These are phyloP conservation scores for Cavia aperea DNA, from an alignment of 2,113 vertebrate species.

Conservation along the genomic window DNA sequence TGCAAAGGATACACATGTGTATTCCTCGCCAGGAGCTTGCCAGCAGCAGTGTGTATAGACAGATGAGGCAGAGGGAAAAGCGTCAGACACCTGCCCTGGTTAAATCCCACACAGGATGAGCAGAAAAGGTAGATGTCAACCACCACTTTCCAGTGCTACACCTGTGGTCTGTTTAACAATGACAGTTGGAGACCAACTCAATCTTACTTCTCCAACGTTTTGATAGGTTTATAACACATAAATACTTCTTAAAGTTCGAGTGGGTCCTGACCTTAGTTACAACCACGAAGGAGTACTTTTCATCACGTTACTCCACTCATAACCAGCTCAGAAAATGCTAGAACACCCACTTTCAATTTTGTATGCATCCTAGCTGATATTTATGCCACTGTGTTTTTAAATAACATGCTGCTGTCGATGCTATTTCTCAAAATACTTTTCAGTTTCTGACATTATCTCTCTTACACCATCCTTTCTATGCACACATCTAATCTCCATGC, in stretches of 20 bases:
- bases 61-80: background rate
- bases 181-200: background rate
- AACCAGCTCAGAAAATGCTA: background rate
- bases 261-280: background rate
- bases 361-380: background rate
- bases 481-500: background rate
- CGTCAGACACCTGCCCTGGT: background rate
- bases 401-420: background rate
- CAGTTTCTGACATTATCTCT: background rate
- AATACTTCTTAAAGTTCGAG: background rate
- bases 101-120: background rate
- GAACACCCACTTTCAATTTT: background rate
- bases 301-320: accelerated
- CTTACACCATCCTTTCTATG: background rate
- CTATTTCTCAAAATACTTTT: background rate
- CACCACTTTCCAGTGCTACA: background rate
- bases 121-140: too few species aligned
- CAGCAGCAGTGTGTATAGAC: too few species aligned
- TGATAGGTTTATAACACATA: background rate
- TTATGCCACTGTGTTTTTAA: background rate
- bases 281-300: background rate
- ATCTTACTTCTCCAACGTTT: background rate
- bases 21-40: too few species aligned
- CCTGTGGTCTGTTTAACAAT: background rate
- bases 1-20: background rate